Evolutionary conservation across 1,140 invertebrate genomes (phyloP).

Genomic region (Camponotus vicinus): DNA sequence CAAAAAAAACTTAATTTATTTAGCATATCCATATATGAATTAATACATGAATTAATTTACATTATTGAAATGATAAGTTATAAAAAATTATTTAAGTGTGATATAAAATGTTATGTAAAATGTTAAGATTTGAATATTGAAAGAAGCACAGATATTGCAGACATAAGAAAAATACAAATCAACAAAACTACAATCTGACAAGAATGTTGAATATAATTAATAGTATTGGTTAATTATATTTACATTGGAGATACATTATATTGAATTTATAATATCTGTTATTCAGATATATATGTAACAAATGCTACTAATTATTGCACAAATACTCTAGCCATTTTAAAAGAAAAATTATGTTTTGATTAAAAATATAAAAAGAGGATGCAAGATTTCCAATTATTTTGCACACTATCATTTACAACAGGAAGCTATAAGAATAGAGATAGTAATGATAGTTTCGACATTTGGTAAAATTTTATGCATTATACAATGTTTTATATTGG

Average conservation of each 20-base stretch:
- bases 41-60: neutral
- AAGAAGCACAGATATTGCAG: neutral
- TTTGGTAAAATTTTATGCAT: constrained; percentile 44
- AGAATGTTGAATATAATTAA: constrained; percentile 16
- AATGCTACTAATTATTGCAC: constrained; percentile 37
- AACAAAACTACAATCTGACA: neutral
- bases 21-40: neutral
- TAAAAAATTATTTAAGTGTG: constrained; percentile 21
- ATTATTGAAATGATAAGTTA: neutral
- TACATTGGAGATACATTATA: constrained; percentile 1
- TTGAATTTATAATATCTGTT: constrained; percentile 1
- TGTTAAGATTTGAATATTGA: neutral
- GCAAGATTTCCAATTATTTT: constrained; percentile 34
- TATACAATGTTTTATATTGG: constrained; percentile 62
- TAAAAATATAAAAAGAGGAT: constrained; percentile 26
- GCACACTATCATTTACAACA: constrained; percentile 6
- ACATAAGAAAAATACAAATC: neutral
- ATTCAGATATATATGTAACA: neutral
- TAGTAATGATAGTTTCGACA: constrained; percentile 30
- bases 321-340: constrained; percentile 25
- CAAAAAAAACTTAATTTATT: constrained; percentile 1
- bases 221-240: constrained; percentile 11
- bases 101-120: constrained; percentile 37
- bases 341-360: constrained; percentile 16
- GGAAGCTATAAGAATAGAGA: constrained; percentile 26